phyloP scores from a whole-genome alignment of 2,888 invertebrate genomes.

The Stenoptilia bipunctidactyla region DNA sequence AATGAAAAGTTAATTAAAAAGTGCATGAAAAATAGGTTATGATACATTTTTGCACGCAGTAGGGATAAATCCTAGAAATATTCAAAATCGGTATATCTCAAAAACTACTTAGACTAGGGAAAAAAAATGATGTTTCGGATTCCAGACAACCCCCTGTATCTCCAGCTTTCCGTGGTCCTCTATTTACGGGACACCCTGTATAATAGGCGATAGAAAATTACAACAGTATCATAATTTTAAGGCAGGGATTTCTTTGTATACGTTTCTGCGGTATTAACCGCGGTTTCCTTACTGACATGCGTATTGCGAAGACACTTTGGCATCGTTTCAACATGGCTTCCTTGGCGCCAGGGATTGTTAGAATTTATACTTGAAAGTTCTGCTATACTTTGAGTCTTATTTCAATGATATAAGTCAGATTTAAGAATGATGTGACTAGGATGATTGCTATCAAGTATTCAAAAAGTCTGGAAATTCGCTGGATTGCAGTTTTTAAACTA shows the following conservation, averaged over 20 bases:
- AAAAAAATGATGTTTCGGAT: no score
- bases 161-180: no score
- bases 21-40: no score
- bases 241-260: slow-evolving; percentile 19
- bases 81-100: no score
- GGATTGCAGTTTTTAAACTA: slow-evolving; percentile 13
- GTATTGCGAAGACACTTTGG: slow-evolving; percentile 20
- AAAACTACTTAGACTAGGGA: no score
- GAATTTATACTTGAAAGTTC: background rate
- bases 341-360: slow-evolving; percentile 16
- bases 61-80: no score
- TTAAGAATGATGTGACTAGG: background rate
- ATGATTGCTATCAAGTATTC: slow-evolving; percentile 18
- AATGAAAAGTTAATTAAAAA: no score
- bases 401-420: no score
- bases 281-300: slow-evolving; percentile 1
- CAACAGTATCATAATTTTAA: slow-evolving; percentile 12
- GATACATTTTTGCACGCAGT: no score
- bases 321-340: slow-evolving; percentile 24
- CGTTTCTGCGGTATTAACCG: background rate
- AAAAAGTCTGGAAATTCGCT: slow-evolving; percentile 14
- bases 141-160: no score
- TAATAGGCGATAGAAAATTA: no score
- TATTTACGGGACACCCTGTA: no score
- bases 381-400: background rate